Evolutionary conservation across 2,797 vertebrate species (phyloP).

Genomic region (Borostomias antarcticus): DNA sequence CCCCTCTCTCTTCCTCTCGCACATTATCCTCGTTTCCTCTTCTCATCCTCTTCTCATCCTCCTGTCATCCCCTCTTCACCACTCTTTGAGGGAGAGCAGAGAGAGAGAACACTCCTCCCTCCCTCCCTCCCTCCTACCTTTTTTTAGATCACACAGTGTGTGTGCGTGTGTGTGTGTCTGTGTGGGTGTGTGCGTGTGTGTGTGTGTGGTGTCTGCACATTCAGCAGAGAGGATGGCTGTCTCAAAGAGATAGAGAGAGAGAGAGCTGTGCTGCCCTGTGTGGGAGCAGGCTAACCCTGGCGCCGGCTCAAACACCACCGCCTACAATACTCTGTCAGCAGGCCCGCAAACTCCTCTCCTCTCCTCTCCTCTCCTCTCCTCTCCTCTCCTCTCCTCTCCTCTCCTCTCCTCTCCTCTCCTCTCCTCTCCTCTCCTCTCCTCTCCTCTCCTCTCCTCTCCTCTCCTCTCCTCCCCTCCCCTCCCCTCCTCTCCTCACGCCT

Average conservation of each 20-base stretch:
- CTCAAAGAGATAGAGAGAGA: background rate
- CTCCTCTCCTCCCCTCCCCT: too few species aligned
- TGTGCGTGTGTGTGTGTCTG: constrained; percentile 5
- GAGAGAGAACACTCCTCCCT: background rate
- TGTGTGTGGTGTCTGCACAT: background rate
- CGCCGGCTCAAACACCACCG: too few species aligned
- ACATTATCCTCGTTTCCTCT: background rate
- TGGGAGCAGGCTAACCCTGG: background rate
- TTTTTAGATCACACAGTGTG: background rate
- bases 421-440: too few species aligned
- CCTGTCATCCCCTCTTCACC: too few species aligned
- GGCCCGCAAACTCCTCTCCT: background rate
- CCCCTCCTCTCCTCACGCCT: too few species aligned
- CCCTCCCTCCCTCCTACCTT: background rate
- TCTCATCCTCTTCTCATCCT: background rate
- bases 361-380: background rate
- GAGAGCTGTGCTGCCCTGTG: background rate
- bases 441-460: too few species aligned
- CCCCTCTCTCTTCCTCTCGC: background rate
- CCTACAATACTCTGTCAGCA: background rate
- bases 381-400: background rate
- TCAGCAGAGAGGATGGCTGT: too few species aligned
- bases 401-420: too few species aligned
- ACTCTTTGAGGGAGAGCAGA: background rate
- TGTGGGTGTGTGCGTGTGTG: background rate